phyloP scores from a whole-genome alignment of 1,140 invertebrate genomes.

The Zaprionus taronus region DNA sequence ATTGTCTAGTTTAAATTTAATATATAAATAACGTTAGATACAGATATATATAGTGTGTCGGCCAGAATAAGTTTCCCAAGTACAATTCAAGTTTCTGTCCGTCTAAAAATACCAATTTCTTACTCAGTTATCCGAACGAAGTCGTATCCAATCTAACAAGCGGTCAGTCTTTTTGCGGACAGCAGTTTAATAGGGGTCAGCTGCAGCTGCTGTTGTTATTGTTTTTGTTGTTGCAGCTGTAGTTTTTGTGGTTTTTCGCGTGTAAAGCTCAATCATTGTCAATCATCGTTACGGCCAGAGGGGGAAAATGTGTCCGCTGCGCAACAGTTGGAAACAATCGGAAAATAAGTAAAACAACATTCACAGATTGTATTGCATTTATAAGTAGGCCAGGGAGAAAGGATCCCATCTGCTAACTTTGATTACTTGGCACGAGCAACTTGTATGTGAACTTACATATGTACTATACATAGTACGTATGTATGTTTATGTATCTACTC shows the following conservation, averaged over 20 bases:
- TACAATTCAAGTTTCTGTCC: too few relatives aligned
- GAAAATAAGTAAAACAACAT: conserved; percentile 45
- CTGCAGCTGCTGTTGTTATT: conserved; percentile 8
- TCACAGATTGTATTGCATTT: conserved; percentile 68
- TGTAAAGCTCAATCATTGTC: conserved; percentile 44
- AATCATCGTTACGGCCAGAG: conserved; percentile 33
- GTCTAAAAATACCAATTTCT: neutral
- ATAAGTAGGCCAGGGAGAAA: conserved; percentile 30
- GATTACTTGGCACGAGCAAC: conserved; percentile 54
- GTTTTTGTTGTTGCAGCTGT: conserved; percentile 2
- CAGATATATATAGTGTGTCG: neutral
- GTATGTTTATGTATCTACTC: neutral
- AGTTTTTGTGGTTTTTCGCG: conserved; percentile 8
- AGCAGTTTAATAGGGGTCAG: conserved; percentile 1
- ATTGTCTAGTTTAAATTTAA: too few relatives aligned
- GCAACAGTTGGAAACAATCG: conserved; percentile 69
- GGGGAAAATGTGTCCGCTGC: conserved; percentile 43
- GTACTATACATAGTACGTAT: neutral
- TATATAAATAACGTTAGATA: too few relatives aligned
- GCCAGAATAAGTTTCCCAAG: neutral
- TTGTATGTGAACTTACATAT: neutral
- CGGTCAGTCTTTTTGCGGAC: conserved; percentile 5
- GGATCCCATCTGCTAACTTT: conserved; percentile 66
- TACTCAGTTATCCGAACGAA: neutral
- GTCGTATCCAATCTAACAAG: conserved; percentile 9